A percentile compares a stretch with the other conserved stretches of the same genome.
These are phyloP conservation scores for Naso thynnoides DNA, from an alignment of 2,797 vertebrate genomes.

Conservation along the genomic window DNA sequence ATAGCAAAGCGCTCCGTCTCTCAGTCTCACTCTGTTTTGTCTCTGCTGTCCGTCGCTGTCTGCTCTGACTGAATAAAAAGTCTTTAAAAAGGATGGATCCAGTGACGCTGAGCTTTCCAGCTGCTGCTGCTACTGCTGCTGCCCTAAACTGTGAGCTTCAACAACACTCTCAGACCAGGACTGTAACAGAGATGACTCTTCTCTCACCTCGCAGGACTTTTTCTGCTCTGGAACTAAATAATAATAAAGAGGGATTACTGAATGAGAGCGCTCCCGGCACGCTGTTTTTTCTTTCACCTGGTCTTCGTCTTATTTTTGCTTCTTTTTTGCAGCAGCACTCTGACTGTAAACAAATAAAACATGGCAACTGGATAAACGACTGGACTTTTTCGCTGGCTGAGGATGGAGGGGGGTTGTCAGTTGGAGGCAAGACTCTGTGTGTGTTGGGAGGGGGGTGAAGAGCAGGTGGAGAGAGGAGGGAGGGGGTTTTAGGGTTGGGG, in stretches of 20 bases:
- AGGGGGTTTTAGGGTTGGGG: constrained; percentile 49
- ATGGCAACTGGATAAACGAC: constrained; percentile 73
- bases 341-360: constrained; percentile 71
- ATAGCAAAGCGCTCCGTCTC: constrained; percentile 74
- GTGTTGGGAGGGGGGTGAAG: constrained; percentile 55
- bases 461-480: constrained; percentile 72
- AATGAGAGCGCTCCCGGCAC: constrained; percentile 1
- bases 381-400: constrained; percentile 74
- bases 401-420: constrained; percentile 45
- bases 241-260: constrained; percentile 46
- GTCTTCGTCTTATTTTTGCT: constrained; percentile 43
- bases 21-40: constrained; percentile 47
- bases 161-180: constrained; percentile 56
- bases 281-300: constrained; percentile 23
- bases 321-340: constrained; percentile 39
- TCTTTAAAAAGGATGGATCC: constrained; percentile 57
- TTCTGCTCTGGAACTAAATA: constrained; percentile 55
- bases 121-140: constrained; percentile 60
- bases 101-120: constrained; percentile 51
- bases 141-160: constrained; percentile 56
- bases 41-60: constrained; percentile 50
- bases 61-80: constrained; percentile 67
- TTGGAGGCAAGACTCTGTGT: constrained; percentile 72
- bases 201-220: constrained; percentile 67
- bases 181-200: constrained; percentile 59